Conservation (phyloP, 2,888 invertebrate genomes). For the Selenia dentaria region DNA sequence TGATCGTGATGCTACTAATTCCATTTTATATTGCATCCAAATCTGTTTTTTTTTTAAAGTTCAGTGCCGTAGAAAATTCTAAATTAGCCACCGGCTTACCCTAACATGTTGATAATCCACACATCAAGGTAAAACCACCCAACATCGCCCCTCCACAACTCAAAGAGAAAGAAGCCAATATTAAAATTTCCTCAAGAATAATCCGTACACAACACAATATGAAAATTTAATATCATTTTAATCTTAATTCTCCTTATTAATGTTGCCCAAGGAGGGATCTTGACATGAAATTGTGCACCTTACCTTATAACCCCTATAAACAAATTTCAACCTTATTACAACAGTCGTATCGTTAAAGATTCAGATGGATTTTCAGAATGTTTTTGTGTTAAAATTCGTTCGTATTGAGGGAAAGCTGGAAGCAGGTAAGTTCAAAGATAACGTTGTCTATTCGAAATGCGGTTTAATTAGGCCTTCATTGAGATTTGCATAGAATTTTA, state of each 20-base stretch:
- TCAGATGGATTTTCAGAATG: slow-evolving; percentile 1
- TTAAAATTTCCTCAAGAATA: slow-evolving; percentile 79
- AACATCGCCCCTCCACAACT: slow-evolving; percentile 42
- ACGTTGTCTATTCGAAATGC: slow-evolving; percentile 65
- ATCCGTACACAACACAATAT: slow-evolving; percentile 83
- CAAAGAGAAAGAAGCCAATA: slow-evolving; percentile 69
- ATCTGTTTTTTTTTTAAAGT: background rate
- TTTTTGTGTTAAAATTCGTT: slow-evolving; percentile 34
- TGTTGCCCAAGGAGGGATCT: slow-evolving; percentile 72
- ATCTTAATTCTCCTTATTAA: slow-evolving; percentile 84
- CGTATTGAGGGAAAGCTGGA: slow-evolving; percentile 53
- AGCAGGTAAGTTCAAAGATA: slow-evolving; percentile 81
- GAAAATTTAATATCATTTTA: slow-evolving; percentile 85
- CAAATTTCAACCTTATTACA: slow-evolving; percentile 32
- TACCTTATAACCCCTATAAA: slow-evolving; percentile 20
- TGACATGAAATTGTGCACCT: slow-evolving; percentile 53
- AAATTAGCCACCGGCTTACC: background rate
- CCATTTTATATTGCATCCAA: too few species aligned
- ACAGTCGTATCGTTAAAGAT: slow-evolving; percentile 24
- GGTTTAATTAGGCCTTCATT: slow-evolving; percentile 72
- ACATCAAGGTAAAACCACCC: slow-evolving; percentile 17
- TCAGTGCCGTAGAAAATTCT: background rate
- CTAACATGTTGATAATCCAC: slow-evolving; percentile 7
- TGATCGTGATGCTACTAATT: too few species aligned
- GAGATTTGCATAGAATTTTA: slow-evolving; percentile 44